Conservation (phyloP, 2,888 invertebrate genomes). For the Agriopis leucophaearia region DNA sequence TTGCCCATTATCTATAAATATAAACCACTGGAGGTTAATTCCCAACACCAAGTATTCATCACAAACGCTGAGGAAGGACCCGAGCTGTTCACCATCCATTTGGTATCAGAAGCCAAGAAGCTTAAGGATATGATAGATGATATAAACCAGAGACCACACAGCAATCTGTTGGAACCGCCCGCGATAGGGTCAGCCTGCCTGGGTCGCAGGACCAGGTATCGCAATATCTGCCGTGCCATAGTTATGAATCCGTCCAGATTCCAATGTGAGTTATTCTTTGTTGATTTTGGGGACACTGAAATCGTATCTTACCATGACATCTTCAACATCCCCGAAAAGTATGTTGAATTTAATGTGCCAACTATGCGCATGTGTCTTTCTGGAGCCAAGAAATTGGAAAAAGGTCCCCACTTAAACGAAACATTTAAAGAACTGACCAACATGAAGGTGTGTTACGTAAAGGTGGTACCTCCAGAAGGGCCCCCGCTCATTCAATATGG, state of each 20-base stretch:
- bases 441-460: constrained; percentile 88
- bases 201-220: constrained; percentile 90
- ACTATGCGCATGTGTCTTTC: constrained; percentile 91
- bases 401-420: constrained; percentile 87
- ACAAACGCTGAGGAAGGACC: constrained; percentile 94
- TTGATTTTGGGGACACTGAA: constrained; percentile 93
- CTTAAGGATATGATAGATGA: constrained; percentile 90
- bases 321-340: constrained; percentile 91
- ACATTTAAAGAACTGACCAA: constrained; percentile 90
- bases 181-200: constrained; percentile 92
- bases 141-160: constrained; percentile 88
- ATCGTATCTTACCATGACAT: constrained; percentile 89
- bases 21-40: constrained; percentile 74
- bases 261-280: constrained; percentile 92
- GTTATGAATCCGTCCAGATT: constrained; percentile 90
- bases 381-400: constrained; percentile 88
- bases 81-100: constrained; percentile 91
- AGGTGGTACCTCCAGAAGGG: constrained; percentile 89
- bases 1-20: constrained; percentile 85
- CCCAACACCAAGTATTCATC: constrained; percentile 90
- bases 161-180: constrained; percentile 89
- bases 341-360: constrained; percentile 90
- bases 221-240: constrained; percentile 91
- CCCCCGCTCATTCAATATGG: constrained; percentile 92
- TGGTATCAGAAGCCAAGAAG: constrained; percentile 86